These are phyloP conservation scores for Grus americana DNA, from an alignment of 2,113 vertebrate species.

Conservation along the genomic window DNA sequence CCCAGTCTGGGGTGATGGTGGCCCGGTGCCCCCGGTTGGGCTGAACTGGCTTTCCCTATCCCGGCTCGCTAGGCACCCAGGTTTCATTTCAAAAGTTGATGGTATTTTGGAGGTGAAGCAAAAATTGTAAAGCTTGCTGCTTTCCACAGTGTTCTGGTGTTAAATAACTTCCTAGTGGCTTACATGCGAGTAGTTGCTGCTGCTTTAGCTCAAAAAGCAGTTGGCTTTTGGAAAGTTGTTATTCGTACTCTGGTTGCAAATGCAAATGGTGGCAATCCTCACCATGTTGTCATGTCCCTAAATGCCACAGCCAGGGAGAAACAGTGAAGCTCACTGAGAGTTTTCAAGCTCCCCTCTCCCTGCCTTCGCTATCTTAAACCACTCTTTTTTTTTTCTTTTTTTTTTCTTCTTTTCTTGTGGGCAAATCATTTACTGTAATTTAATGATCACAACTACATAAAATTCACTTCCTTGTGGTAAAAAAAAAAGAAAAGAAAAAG, in stretches of 20 bases:
- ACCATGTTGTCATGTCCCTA: neutral
- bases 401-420: neutral
- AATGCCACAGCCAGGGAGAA: neutral
- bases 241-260: neutral
- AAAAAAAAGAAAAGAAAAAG: slow-evolving; percentile 6
- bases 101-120: neutral
- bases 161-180: neutral
- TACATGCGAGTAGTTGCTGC: neutral
- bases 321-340: neutral
- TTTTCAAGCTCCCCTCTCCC: neutral
- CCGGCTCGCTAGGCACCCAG: neutral
- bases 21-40: neutral
- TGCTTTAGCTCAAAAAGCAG: neutral
- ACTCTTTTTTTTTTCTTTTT: neutral
- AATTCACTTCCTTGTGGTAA: slow-evolving; percentile 40
- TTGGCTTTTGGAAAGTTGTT: neutral
- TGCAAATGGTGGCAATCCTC: neutral
- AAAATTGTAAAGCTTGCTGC: neutral
- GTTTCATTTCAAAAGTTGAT: neutral
- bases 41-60: neutral
- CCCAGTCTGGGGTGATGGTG: neutral
- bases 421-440: slow-evolving; percentile 28
- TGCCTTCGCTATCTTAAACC: neutral
- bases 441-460: slow-evolving; percentile 16
- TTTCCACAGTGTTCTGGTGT: neutral